Evolutionary conservation across 2,888 invertebrate species (phyloP).

Genomic region (Macrophya alboannulata): DNA sequence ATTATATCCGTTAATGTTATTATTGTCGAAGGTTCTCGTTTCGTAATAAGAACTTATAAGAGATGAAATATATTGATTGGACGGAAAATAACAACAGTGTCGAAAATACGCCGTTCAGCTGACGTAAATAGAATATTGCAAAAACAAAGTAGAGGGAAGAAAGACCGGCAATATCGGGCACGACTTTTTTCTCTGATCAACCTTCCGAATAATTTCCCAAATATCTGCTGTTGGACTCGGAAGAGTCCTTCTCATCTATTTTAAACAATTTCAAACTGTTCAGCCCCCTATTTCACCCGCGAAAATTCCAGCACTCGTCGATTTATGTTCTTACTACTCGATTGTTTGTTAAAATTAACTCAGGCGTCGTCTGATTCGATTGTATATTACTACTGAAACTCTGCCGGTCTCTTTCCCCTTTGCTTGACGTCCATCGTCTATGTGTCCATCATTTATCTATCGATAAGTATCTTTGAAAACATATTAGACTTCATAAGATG

Average conservation of each 20-base stretch:
- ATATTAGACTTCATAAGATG: neutral
- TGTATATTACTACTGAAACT: slow-evolving; percentile 47
- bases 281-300: neutral
- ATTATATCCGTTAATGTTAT: neutral
- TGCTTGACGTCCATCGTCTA: neutral
- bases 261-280: neutral
- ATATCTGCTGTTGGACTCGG: neutral
- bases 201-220: neutral
- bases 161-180: neutral
- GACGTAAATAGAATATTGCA: neutral
- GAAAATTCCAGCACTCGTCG: neutral
- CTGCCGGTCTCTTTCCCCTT: neutral
- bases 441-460: slow-evolving; percentile 9
- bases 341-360: neutral
- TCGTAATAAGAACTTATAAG: neutral
- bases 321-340: neutral
- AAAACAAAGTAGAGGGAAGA: neutral
- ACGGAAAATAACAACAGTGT: neutral
- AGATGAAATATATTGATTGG: neutral
- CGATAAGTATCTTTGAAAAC: neutral
- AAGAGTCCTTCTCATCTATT: neutral
- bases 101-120: neutral
- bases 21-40: neutral
- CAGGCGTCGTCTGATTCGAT: slow-evolving; percentile 53
- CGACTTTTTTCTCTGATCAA: neutral